phyloP scores from a whole-genome alignment of 2,888 invertebrate genomes.

The Dasysyrphus tricinctus region DNA sequence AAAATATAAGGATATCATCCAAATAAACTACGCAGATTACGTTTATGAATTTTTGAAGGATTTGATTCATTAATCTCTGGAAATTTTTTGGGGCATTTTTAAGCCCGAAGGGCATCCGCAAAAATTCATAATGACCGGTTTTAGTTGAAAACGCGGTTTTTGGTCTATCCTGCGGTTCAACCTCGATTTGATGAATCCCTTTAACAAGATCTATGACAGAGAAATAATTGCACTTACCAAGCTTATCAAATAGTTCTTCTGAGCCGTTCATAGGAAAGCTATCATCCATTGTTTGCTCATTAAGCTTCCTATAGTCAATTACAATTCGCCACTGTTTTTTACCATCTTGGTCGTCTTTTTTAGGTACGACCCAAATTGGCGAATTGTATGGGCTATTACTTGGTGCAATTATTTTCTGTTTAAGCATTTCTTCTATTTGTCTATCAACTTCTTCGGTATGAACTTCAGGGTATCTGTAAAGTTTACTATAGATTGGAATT shows the following conservation, averaged over 20 bases:
- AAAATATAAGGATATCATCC: slow-evolving; percentile 77
- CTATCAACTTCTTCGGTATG: too few relatives aligned
- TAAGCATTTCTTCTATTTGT: background rate
- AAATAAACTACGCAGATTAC: background rate
- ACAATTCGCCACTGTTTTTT: background rate
- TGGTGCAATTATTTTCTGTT: background rate
- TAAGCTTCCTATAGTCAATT: slow-evolving; percentile 11
- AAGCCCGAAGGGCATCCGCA: background rate
- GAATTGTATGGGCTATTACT: background rate
- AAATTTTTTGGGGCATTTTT: slow-evolving; percentile 61
- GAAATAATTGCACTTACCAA: slow-evolving; percentile 47
- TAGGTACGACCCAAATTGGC: background rate
- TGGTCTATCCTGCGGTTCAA: slow-evolving; percentile 38
- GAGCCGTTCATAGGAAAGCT: background rate
- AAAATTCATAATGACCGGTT: background rate
- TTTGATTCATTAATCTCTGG: slow-evolving; percentile 76
- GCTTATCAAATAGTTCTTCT: background rate
- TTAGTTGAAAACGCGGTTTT: background rate
- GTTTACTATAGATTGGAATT: too few relatives aligned
- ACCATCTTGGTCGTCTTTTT: background rate
- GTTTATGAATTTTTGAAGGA: slow-evolving; percentile 38
- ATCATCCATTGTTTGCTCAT: background rate
- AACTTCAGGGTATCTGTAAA: too few relatives aligned
- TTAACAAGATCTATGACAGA: background rate
- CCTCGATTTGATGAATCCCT: background rate